Evolutionary conservation across 2,113 vertebrate genomes (phyloP).

Genomic region (Phylloscopus trochiloides): DNA sequence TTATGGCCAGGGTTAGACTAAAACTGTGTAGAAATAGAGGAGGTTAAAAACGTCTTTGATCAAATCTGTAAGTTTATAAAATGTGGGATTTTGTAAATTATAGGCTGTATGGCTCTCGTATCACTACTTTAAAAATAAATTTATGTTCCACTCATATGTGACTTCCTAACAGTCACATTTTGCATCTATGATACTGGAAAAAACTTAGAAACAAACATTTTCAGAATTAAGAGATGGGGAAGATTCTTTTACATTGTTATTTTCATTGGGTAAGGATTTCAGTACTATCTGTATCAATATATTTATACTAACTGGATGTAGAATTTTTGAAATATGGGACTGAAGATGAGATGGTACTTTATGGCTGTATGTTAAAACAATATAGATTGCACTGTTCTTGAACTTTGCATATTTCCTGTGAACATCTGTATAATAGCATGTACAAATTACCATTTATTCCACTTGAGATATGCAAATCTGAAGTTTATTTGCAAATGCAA

Average conservation of each 20-base stretch:
- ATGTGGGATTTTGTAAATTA: background rate
- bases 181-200: background rate
- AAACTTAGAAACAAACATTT: background rate
- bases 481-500: background rate
- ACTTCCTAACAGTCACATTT: background rate
- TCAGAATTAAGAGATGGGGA: background rate
- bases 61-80: background rate
- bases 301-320: background rate
- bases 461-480: background rate
- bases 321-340: background rate
- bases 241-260: background rate
- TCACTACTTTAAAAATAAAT: background rate
- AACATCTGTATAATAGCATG: background rate
- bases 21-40: background rate
- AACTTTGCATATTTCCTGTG: background rate
- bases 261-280: background rate
- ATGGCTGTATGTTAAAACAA: background rate
- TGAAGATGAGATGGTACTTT: background rate
- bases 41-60: background rate
- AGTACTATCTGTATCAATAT: background rate
- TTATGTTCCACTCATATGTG: background rate
- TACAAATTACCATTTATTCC: background rate
- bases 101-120: background rate
- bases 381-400: background rate
- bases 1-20: background rate